Evolutionary conservation across 1,140 invertebrate species (phyloP), one percentile per base, ranked within the genome.

Genomic region (Heliconius hermathena): DNA sequence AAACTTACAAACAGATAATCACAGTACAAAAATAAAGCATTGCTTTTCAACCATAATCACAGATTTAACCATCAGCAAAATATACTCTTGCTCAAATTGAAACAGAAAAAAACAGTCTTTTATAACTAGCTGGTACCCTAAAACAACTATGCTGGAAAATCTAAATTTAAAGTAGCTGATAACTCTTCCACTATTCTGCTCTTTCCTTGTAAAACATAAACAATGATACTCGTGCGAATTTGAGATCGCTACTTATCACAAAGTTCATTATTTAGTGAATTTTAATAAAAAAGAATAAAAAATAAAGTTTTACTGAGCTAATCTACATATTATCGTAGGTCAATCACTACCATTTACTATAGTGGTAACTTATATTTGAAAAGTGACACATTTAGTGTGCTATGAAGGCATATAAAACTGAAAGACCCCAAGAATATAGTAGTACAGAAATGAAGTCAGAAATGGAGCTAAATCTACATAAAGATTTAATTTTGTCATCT

Each of bases 1-100:
- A 90, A 91, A 87, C 87, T 89, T 89, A 91, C 86, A 87, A 90
- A 89, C 86, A 90, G 80, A 85, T 91, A 90, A 94, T 93, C 91
- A 93, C 91, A 94, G 91, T 93, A 93, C 85, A 93, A 92, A 91
- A 93, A 90, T 93, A 94, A 94, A 94, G 92, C 92, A 94, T 92
- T 86, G 88, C 89, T 91, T 90, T 88, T 90, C 84, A 85, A 88
- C 84, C 83, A 72, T 89, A 90, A 93, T 94, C 93, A 93, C 91
- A 94, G 90, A 88, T 89, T 86, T 89, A 81, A 88, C 84, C 86
- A 90, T 88, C 87, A 83, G 87, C 88, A 89, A 92, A 91, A 90
- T 84, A 90, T 85, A 88, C 71, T 66, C 22, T 66, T 66, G 22
- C 60, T 66, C 22, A 78, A 73, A 52, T 77, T 66, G 20, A 66